Conservation (phyloP, 2,797 vertebrate genomes). For the Poeciliopsis paucimaculata region DNA sequence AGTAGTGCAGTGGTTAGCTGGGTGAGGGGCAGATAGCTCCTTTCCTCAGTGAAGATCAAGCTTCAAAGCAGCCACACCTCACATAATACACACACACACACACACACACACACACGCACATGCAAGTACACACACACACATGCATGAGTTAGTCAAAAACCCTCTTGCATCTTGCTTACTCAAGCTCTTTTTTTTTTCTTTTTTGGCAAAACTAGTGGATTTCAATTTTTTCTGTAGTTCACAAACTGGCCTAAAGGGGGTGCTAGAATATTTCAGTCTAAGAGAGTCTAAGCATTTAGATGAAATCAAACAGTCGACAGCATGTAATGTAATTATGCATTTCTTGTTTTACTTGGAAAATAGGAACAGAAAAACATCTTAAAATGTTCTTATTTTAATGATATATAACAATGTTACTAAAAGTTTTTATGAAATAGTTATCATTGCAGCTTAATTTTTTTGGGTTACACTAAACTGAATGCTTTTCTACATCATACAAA, state of each 20-base stretch:
- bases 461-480: no score
- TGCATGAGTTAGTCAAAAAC: not conserved
- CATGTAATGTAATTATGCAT: slow-evolving; percentile 9
- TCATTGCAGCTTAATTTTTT: not conserved
- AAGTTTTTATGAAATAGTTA: not conserved
- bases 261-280: slow-evolving; percentile 29
- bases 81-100: not conserved
- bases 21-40: slow-evolving; percentile 56
- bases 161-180: not conserved
- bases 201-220: not conserved
- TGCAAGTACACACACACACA: not conserved
- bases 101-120: slow-evolving; percentile 16
- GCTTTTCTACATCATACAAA: not conserved
- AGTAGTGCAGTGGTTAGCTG: slow-evolving; percentile 15
- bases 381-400: not conserved
- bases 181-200: not conserved
- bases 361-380: not conserved
- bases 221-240: not conserved
- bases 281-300: not conserved
- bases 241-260: slow-evolving; percentile 41
- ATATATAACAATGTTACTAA: not conserved
- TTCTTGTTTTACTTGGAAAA: not conserved
- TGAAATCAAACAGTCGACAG: not conserved
- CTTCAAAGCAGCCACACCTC: slow-evolving; percentile 43
- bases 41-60: slow-evolving; percentile 63